phyloP scores from a whole-genome alignment of 2,888 invertebrate genomes.

The Onthophagus sagittarius region DNA sequence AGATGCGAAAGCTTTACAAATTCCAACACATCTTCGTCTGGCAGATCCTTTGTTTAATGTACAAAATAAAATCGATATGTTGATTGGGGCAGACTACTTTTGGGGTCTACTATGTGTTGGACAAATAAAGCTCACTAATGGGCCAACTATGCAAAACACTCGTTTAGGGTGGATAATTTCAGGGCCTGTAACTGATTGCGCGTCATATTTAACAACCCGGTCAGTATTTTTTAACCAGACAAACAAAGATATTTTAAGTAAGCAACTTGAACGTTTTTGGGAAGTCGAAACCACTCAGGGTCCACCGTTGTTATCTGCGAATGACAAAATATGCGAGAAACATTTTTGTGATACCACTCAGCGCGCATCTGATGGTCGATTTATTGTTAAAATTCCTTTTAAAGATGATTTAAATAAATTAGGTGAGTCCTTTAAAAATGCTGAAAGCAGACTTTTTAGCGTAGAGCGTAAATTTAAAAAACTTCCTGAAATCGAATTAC shows the following conservation, averaged over 20 bases:
- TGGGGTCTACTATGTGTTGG: too few species aligned
- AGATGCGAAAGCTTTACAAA: too few species aligned
- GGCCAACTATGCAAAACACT: too few species aligned
- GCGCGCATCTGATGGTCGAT: not conserved
- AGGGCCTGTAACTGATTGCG: not conserved
- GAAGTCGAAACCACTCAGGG: slow-evolving; percentile 6
- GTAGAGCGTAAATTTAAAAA: slow-evolving; percentile 7
- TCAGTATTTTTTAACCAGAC: not conserved
- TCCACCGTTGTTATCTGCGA: not conserved
- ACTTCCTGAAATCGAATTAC: not conserved
- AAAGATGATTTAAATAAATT: slow-evolving; percentile 1
- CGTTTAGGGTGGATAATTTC: slow-evolving; percentile 12
- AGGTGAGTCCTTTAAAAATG: slow-evolving; percentile 4
- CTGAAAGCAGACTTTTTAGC: not conserved
- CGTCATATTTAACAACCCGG: not conserved
- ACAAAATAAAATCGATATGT: too few species aligned
- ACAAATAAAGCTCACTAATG: too few species aligned
- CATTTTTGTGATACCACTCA: not conserved
- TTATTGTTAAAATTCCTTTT: slow-evolving; percentile 4
- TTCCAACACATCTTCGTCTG: too few species aligned
- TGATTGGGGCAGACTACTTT: too few species aligned
- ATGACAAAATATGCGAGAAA: slow-evolving; percentile 7
- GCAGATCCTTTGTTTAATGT: too few species aligned
- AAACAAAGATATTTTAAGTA: not conserved
- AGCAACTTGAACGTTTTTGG: slow-evolving; percentile 11